These are phyloP conservation scores for Melipona beecheii DNA, from an alignment of 2,888 invertebrate species.

Conservation along the genomic window DNA sequence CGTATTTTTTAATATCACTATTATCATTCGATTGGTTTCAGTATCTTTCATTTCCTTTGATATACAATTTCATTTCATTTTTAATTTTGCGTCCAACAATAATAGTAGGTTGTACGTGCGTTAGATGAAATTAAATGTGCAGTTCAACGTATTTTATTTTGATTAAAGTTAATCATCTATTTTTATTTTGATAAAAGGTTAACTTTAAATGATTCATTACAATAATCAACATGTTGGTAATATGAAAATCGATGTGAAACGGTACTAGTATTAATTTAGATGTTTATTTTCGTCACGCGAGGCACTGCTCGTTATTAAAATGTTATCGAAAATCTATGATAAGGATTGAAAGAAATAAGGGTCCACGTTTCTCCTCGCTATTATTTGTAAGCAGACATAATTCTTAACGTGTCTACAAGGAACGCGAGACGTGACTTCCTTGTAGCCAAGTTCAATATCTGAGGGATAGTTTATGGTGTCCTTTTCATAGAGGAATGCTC, in stretches of 20 bases:
- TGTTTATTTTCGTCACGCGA: neutral
- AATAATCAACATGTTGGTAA: neutral
- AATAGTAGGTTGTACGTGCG: too few species aligned
- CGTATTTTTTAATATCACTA: too few species aligned
- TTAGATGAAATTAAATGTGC: too few species aligned
- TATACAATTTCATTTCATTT: too few species aligned
- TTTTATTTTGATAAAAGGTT: too few species aligned
- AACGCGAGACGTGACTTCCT: constrained; percentile 47
- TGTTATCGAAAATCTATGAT: neutral
- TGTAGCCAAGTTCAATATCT: constrained; percentile 53
- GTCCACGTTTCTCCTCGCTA: constrained; percentile 20
- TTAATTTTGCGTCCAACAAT: too few species aligned
- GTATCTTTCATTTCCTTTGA: too few species aligned
- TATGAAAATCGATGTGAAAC: neutral
- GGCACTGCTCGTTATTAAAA: too few species aligned
- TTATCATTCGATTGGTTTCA: too few species aligned
- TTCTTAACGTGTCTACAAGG: constrained; percentile 46
- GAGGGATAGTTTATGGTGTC: constrained; percentile 52
- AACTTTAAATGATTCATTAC: neutral
- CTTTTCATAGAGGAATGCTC: constrained; percentile 30
- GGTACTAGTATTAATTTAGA: neutral
- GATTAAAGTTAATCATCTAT: too few species aligned
- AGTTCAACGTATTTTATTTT: too few species aligned
- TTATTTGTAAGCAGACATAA: constrained; percentile 45
- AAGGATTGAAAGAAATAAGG: neutral